Evolutionary conservation across 2,113 vertebrate species (phyloP), one percentile per base, ranked within the genome.

Genomic region (Dasypus novemcinctus): DNA sequence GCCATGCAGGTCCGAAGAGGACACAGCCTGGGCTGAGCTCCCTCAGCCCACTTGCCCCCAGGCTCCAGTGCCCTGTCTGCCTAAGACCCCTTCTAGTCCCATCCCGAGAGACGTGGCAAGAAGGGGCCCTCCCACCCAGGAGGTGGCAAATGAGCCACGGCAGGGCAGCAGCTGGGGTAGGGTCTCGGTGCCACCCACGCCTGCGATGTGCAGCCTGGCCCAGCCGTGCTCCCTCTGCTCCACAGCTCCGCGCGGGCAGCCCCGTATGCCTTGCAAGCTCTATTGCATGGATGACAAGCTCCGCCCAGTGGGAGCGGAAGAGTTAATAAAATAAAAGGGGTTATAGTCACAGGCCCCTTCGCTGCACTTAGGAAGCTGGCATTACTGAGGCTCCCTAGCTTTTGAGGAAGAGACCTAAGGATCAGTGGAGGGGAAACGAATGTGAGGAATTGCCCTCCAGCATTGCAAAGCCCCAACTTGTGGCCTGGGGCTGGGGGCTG

Each of bases 91-190:
- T 64, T 14, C 38, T 64, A 1, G 29, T 38, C 18, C 59, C 14
- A 7, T 14, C n/a, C 46, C 17, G 14, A 29, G 54, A 76, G n/a
- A 38, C 7, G 52, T 17, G 13, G 61, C 71, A 46, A 33, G 43
- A 64, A 43, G 72, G 74, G 27, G 36, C 38, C 54, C 15, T 36
- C 31, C 49, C 38, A 68, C 21, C n/a, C 38, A n/a, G 59, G 66
- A 69, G 1, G 0, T 11, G 52, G 41, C 57, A 43, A 21, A 66
- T 20, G 43, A 33, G 23, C 46, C 2, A 5, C 7, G 41, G 72
- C 18, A 2, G 0, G 27, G 63, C 25, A 7, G 4, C 8, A 0
- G 13, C 0, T 0, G 8, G 36, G 36, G 23, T 68, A 6, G 2
- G 3, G 27, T 41, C 54, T 90, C 71, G 6, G 46, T 1, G 0